phyloP scores from a whole-genome alignment of 1,140 invertebrate species.

The Drosophila navojoa region DNA sequence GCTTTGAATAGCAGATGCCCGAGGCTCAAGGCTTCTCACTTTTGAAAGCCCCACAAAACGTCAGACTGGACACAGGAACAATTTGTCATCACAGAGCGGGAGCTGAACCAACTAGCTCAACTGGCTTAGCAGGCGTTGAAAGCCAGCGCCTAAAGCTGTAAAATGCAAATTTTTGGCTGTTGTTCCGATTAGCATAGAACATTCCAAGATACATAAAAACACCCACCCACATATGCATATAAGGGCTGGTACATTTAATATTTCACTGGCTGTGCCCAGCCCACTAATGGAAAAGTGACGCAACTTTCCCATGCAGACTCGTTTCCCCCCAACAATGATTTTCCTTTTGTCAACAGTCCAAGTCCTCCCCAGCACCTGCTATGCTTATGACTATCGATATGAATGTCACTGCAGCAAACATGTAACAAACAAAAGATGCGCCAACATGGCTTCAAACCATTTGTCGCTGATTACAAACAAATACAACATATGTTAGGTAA shows the following conservation, averaged over 20 bases:
- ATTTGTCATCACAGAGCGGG: slow-evolving; percentile 53
- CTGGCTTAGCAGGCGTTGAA: slow-evolving; percentile 52
- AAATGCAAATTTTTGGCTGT: slow-evolving; percentile 61
- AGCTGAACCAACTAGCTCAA: slow-evolving; percentile 40
- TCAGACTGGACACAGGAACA: slow-evolving; percentile 50
- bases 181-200: slow-evolving; percentile 71
- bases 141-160: slow-evolving; percentile 53
- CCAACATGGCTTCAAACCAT: too few species aligned
- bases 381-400: too few species aligned
- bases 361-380: too few species aligned
- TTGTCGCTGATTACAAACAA: too few species aligned
- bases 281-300: too few species aligned
- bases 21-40: slow-evolving; percentile 50
- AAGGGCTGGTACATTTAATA: neutral
- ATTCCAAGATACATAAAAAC: slow-evolving; percentile 38
- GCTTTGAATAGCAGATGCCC: slow-evolving; percentile 32
- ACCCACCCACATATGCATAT: neutral
- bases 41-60: slow-evolving; percentile 56
- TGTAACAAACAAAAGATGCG: too few species aligned
- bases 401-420: too few species aligned
- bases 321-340: too few species aligned
- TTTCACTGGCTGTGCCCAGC: too few species aligned
- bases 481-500: too few species aligned
- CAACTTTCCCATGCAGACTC: too few species aligned
- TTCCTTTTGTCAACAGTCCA: too few species aligned